A percentile compares a stretch with the other conserved stretches of the same genome.
These are phyloP conservation scores for Burhinus bistriatus DNA, from an alignment of 2,113 vertebrate species.

Conservation along the genomic window DNA sequence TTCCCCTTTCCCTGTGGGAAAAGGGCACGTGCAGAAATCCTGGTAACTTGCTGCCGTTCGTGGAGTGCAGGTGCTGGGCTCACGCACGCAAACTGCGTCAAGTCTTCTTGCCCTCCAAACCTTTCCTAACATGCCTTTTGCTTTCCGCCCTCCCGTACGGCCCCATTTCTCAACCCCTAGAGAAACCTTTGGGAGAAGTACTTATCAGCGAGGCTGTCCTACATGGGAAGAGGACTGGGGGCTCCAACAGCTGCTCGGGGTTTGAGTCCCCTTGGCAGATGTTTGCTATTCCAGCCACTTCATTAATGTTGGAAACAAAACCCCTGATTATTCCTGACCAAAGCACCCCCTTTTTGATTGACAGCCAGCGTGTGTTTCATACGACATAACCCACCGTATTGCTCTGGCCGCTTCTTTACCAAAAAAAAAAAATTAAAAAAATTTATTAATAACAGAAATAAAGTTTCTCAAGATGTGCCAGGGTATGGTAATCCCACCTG, in stretches of 20 bases:
- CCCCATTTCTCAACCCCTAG: not conserved
- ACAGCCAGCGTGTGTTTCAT: constrained; percentile 73
- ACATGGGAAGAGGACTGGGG: constrained; percentile 21
- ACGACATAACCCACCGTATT: not conserved
- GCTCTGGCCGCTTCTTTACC: not conserved
- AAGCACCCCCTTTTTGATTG: constrained; percentile 66
- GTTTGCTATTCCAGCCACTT: constrained; percentile 75
- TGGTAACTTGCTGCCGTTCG: not conserved
- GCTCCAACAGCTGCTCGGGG: constrained; percentile 75
- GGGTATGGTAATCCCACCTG: not conserved
- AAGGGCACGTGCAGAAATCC: not conserved
- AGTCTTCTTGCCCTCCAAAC: not conserved
- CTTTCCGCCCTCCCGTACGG: not conserved
- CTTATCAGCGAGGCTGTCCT: not conserved
- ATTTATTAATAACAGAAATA: not conserved
- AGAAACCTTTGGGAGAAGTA: not conserved
- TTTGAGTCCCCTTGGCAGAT: constrained; percentile 75
- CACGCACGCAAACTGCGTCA: rapidly evolving
- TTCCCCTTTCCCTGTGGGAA: not conserved
- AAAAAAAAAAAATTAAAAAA: not conserved
- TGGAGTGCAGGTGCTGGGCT: not conserved
- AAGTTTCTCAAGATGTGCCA: not conserved
- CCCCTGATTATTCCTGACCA: constrained; percentile 66
- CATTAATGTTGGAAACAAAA: constrained; percentile 78
- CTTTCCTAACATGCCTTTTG: not conserved